Evolutionary conservation across 2,113 vertebrate species (phyloP), one percentile per base, ranked within the genome.

Genomic region (Dryoscopus gambensis): DNA sequence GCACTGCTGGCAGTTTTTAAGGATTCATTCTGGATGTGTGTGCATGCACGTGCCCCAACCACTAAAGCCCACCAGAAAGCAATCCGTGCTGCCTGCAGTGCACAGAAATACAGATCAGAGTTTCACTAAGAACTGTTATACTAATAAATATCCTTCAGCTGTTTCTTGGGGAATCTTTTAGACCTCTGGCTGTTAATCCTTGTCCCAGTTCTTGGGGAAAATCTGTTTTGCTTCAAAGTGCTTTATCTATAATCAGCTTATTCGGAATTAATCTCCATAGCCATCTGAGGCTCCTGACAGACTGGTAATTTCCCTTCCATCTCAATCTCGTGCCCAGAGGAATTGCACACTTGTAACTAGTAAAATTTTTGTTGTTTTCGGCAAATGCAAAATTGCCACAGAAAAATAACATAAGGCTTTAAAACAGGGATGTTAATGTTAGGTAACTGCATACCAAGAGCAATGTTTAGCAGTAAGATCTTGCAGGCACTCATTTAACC

Each of bases 131-230:
- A 89, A 74, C 30, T 65, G 24, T 73, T 73, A n/a, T 70, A 67
- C 14, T 83, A 83, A 80, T 67, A 93, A 88, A 83, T 85, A 88
- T 31, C 39, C 93, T 89, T 56, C 81, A 84, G 22, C 70, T 95
- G 57, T 90, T 81, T 90, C 88, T 92, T 82, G 82, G 81, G 81
- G 70, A 88, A n/a, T 95, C 49, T 87, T 84, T 97, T 95, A 96
- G 97, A 96, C 90, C 76, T 69, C 69, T 92, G 74, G 64, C 80
- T 82, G 70, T 91, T 90, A 97, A 97, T 97, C 95, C 92, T 95
- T 89, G 94, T 89, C 91, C 97, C 93, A 68, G 80, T 97, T 97
- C 87, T 97, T 81, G 63, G 76, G 88, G 77, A 97, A 97, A 96
- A 96, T 96, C 81, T 95, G 55, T 95, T 95, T 93, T 90, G 84